A percentile compares a stretch with the other conserved stretches of the same genome.
phyloP scores from a whole-genome alignment of 2,888 invertebrate genomes.

The Marronus borbonicus region DNA sequence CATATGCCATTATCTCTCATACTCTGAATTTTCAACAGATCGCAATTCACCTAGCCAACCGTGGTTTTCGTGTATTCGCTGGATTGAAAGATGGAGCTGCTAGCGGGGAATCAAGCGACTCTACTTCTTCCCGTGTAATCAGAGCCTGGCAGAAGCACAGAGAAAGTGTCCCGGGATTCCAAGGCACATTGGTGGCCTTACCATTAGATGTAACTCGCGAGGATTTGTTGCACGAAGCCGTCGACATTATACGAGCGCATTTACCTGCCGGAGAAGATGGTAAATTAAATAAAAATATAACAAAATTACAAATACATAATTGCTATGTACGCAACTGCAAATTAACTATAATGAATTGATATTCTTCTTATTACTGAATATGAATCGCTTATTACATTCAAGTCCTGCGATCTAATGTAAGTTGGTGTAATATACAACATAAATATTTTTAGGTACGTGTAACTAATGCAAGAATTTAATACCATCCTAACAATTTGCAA shows the following conservation, averaged over 20 bases:
- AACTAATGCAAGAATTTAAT: too few relatives aligned
- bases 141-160: conserved; percentile 71
- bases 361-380: too few relatives aligned
- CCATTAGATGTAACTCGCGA: conserved; percentile 87
- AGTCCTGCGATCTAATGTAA: too few relatives aligned
- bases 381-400: too few relatives aligned
- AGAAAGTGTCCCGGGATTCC: conserved; percentile 64
- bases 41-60: conserved; percentile 80
- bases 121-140: conserved; percentile 75
- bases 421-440: too few relatives aligned
- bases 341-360: too few relatives aligned
- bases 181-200: conserved; percentile 76
- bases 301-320: too few relatives aligned
- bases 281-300: conserved; percentile 62
- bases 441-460: too few relatives aligned
- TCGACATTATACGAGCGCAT: conserved; percentile 84
- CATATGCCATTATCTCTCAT: neutral
- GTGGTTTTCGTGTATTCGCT: conserved; percentile 85
- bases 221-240: conserved; percentile 85
- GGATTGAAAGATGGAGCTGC: conserved; percentile 76
- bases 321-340: too few relatives aligned
- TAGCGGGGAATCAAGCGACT: conserved; percentile 73
- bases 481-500: too few relatives aligned
- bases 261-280: conserved; percentile 88
- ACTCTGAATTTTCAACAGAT: conserved; percentile 69